These are phyloP conservation scores for Engystomops pustulosus DNA, from an alignment of 2,113 vertebrate species.

Conservation along the genomic window DNA sequence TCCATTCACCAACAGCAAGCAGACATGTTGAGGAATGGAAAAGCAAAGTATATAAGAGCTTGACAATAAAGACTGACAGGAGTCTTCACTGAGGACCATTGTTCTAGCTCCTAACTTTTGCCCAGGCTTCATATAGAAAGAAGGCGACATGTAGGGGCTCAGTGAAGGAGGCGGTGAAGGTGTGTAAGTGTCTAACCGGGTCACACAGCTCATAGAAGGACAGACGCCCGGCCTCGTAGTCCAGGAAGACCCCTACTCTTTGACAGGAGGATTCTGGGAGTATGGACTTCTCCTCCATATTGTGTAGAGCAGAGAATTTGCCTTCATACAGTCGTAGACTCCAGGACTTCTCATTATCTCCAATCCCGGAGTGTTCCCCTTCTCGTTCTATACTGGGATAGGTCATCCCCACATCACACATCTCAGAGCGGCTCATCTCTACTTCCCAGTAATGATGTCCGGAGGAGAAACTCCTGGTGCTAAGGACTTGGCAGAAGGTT, in stretches of 20 bases:
- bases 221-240: conserved; percentile 21
- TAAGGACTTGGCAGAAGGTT: neutral
- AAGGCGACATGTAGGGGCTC: neutral
- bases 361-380: neutral
- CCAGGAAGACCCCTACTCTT: conserved; percentile 29
- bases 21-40: no score
- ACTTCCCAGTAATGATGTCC: conserved; percentile 24
- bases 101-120: conserved; percentile 3
- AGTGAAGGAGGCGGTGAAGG: no score
- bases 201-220: no score
- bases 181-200: neutral
- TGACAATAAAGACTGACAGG: no score
- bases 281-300: neutral
- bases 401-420: conserved; percentile 5
- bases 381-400: neutral
- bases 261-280: neutral
- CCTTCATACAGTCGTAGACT: neutral
- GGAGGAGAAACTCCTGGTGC: neutral
- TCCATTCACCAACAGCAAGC: no score
- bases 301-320: neutral
- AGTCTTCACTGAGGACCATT: no score
- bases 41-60: no score
- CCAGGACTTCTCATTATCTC: conserved; percentile 36
- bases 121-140: conserved; percentile 6
- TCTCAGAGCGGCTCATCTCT: neutral